Base-by-base conservation (phyloP, 2,888 invertebrate species). In the Didymodactylos carnosus region DNA sequence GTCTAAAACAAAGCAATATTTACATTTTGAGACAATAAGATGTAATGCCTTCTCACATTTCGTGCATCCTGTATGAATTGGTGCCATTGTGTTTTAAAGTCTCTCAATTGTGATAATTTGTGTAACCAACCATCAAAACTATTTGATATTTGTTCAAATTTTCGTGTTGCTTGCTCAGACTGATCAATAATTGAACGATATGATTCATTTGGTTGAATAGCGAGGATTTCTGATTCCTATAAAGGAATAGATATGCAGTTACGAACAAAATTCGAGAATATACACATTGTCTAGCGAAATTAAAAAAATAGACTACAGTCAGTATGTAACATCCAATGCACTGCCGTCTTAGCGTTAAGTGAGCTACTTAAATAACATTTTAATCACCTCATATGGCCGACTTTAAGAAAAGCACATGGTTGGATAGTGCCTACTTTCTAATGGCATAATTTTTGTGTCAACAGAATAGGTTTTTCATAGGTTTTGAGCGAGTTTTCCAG, bases 121-220 rank as follows among this genome's bases (percentile, higher is more conserved):
- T 87, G 87, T 79, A 88, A 87, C 87, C 88, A 89, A 80, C 87
- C 87, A 81, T 89, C 88, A 87, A 89, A 88, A 80, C 87, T 87
- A 77, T 43, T 69, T 7, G 53, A 25, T 19, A 74, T 69, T 19
- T 69, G 53, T 39, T 74, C 74, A 27, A 43, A 39, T 69, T 53
- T 40, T 62, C 71, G 70, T 19, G 40, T 70, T 0, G 62, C 41
- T 29, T 71, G 62, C 35, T 62, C 62, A 62, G 35, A 62, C 35
- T 62, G 62, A 62, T 62, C 35, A 35, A 62, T n/a, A 19, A 62
- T 35, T 11, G 62, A 3, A 27, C 62, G 62, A 19, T 62, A n/a
- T n/a, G 62, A 35, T 35, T 62, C 62, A 35, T 35, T 19, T 29
- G 35, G n/a, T 19, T 62, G 35, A 19, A 62, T 35, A n/a, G 5